phyloP scores from a whole-genome alignment of 2,797 vertebrate species.

The Dendrocincla fuliginosa region DNA sequence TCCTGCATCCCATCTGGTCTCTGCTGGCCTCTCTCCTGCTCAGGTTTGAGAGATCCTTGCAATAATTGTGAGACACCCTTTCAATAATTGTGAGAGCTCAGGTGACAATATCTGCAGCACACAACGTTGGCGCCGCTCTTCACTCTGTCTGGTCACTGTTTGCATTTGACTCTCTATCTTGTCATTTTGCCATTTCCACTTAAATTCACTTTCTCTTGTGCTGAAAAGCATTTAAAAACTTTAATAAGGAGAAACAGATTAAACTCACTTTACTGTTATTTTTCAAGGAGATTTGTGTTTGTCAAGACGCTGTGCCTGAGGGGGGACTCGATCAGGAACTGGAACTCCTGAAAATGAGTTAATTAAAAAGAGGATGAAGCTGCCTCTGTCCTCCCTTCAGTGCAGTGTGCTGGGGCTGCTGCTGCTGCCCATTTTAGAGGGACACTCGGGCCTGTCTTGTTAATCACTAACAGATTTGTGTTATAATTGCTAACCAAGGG shows the following conservation, averaged over 20 bases:
- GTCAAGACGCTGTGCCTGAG: background rate
- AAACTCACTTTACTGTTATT: background rate
- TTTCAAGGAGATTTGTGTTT: conserved; percentile 45
- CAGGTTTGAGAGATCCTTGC: background rate
- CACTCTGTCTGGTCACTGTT: background rate
- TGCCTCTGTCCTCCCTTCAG: background rate
- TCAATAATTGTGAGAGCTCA: rapidly evolving
- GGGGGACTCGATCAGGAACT: background rate
- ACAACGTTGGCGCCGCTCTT: background rate
- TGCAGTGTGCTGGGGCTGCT: background rate
- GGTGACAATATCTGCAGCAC: background rate
- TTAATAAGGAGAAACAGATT: conserved; percentile 2
- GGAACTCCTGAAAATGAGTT: conserved; percentile 19
- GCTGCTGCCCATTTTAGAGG: background rate
- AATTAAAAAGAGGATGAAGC: background rate
- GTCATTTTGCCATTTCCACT: background rate
- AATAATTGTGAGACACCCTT: rapidly evolving
- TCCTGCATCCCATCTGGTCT: rapidly evolving
- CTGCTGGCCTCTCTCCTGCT: background rate
- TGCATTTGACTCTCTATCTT: background rate
- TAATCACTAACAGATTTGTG: background rate
- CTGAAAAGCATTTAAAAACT: background rate
- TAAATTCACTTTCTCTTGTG: background rate
- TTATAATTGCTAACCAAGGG: background rate
- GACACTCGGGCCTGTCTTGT: background rate